Percentiles rank a stretch among this genome's conserved stretches.
phyloP scores from a whole-genome alignment of 37 sponge, comb jelly and placozoan genomes.

The Cliona cf. orientalis region DNA sequence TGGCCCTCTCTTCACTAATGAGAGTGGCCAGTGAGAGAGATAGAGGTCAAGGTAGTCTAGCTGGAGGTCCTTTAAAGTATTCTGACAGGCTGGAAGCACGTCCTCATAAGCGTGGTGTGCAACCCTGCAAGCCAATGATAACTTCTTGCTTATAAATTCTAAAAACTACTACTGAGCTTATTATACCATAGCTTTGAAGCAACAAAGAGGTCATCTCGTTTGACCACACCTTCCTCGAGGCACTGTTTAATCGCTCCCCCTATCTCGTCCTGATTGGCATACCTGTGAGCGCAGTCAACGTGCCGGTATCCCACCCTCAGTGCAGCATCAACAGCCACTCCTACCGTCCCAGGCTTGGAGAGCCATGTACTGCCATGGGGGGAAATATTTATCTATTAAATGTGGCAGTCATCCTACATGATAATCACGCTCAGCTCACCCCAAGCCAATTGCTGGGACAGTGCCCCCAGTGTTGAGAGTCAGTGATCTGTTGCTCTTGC shows the following conservation, averaged over 20 bases:
- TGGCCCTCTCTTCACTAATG: slow-evolving; percentile 16
- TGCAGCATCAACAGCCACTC: slow-evolving; percentile 79
- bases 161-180: background rate
- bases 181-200: slow-evolving; percentile 87
- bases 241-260: slow-evolving; percentile 82
- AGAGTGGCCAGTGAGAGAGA: slow-evolving; percentile 79
- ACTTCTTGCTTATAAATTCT: background rate
- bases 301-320: slow-evolving; percentile 78
- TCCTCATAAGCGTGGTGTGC: slow-evolving; percentile 53
- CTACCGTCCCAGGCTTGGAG: slow-evolving; percentile 73
- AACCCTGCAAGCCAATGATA: slow-evolving; percentile 58
- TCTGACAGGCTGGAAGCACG: slow-evolving; percentile 66
- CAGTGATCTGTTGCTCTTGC: no score
- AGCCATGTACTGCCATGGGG: slow-evolving; percentile 69
- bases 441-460: slow-evolving; percentile 77
- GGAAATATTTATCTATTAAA: background rate
- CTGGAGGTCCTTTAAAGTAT: slow-evolving; percentile 81
- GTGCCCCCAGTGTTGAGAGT: slow-evolving; percentile 70
- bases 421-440: slow-evolving; percentile 8
- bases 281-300: slow-evolving; percentile 92
- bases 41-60: slow-evolving; percentile 96
- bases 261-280: slow-evolving; percentile 85
- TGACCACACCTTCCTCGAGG: slow-evolving; percentile 81
- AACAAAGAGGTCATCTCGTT: slow-evolving; percentile 87
- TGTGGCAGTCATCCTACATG: background rate